Evolutionary conservation across 2,797 vertebrate species (phyloP), one percentile per base, ranked within the genome.

Genomic region (Tamandua tetradactyla): DNA sequence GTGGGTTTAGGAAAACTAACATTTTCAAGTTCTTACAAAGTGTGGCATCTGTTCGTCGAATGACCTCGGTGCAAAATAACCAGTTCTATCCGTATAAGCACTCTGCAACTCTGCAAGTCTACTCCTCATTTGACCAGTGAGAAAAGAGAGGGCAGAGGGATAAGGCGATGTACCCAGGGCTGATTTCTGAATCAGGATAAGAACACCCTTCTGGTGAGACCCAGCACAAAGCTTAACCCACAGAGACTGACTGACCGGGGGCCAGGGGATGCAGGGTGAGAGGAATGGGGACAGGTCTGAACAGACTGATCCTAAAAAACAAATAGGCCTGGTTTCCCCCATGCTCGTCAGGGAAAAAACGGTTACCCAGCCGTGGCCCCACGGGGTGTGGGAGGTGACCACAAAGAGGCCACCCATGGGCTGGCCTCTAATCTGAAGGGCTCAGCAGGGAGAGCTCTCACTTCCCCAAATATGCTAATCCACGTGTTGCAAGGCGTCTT

Each of bases 381-480:
- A 5, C 57, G 35, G 0, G 7, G 47, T 49, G 80, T 85, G 85
- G 90, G 74, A 91, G 85, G 88, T 90, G 8, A n/a, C 37, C 57
- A 52, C 76, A 68, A 5, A 71, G 68, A 2, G 55, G 32, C 61
- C n/a, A 0, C 89, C 80, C 22, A 1, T 0, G 10, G 40, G 47
- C 2, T 55, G 71, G 72, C 80, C 71, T 89, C n/a, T 27, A 7
- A 37, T 89, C 87, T 89, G 82, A 94, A 90, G 52, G 27, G 84
- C n/a, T 68, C 55, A 15, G 68, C 37, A 62, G 59, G 74, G 75
- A 74, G 76, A 40, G 85, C 42, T 90, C 85, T 96, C 83, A 94
- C 95, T 98, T 98, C 97, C 97, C 88, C 91, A 97, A 69, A 87
- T 4, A 61, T 5, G 44, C 47, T 79, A 66, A 94, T 90, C 84